These are phyloP conservation scores for Callimorpha dominula DNA, from an alignment of 2,888 invertebrate species.

Conservation along the genomic window DNA sequence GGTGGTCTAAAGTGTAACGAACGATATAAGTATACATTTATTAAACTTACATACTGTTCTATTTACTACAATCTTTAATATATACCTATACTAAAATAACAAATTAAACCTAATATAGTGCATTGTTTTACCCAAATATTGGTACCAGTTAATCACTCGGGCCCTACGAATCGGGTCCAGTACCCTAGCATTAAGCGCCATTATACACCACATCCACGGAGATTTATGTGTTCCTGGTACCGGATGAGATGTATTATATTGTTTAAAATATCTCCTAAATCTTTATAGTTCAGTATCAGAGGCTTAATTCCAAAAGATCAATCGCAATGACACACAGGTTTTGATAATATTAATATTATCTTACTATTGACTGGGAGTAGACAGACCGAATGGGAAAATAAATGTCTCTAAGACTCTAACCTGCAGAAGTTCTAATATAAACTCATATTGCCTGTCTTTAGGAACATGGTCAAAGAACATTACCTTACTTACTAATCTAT, in stretches of 20 bases:
- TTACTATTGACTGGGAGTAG: no score
- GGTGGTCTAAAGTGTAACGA: no score
- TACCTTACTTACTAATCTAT: no score
- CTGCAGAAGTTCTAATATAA: no score
- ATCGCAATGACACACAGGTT: background rate
- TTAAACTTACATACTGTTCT: background rate
- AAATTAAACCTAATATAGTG: background rate
- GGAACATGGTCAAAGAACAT: no score
- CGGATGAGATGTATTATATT: constrained; percentile 50
- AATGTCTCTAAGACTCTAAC: no score
- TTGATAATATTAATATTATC: background rate
- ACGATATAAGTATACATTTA: background rate
- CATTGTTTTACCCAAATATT: background rate
- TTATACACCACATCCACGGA: constrained; percentile 61
- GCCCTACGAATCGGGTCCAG: constrained; percentile 45
- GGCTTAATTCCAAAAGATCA: background rate
- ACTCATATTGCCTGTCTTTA: no score
- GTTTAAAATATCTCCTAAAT: constrained; percentile 27
- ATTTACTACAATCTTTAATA: background rate
- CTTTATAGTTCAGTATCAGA: background rate
- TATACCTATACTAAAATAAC: background rate
- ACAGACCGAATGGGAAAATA: no score
- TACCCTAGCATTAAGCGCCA: constrained; percentile 66
- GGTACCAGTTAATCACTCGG: constrained; percentile 52
- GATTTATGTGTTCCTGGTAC: constrained; percentile 58